A percentile compares a stretch with the other conserved stretches of the same genome.
These are phyloP conservation scores for Geotrupes spiniger DNA, from an alignment of 2,888 invertebrate genomes.

Conservation along the genomic window DNA sequence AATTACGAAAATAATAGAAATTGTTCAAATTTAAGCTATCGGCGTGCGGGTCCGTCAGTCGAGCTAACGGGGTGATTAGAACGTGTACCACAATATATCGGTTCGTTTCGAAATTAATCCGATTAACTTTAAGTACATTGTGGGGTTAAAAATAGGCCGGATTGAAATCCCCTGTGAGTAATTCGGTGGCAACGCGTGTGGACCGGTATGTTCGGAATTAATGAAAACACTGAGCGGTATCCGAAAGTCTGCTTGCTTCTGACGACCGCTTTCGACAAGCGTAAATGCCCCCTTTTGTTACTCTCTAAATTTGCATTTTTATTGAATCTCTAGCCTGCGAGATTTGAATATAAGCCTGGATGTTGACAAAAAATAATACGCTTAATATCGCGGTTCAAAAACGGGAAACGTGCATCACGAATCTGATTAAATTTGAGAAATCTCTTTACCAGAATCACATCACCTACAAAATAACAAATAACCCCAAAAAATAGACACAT, in stretches of 20 bases:
- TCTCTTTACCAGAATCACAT: constrained; percentile 37
- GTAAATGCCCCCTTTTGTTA: constrained; percentile 54
- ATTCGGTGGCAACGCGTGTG: constrained; percentile 49
- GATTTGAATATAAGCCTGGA: constrained; percentile 52
- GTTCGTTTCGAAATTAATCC: constrained; percentile 48
- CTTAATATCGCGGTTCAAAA: constrained; percentile 57
- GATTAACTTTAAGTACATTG: constrained; percentile 51
- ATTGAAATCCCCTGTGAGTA: constrained; percentile 49
- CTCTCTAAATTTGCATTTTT: constrained; percentile 60
- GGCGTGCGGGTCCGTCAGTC: constrained; percentile 35
- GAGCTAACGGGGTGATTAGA: constrained; percentile 37
- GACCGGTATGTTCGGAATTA: constrained; percentile 49
- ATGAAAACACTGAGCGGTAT: constrained; percentile 43
- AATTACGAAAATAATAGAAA: constrained; percentile 46
- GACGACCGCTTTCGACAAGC: constrained; percentile 49
- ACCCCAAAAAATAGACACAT: neutral
- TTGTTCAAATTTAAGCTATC: constrained; percentile 43
- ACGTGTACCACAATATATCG: constrained; percentile 42
- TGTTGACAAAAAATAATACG: constrained; percentile 63
- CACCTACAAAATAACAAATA: neutral
- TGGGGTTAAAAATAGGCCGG: constrained; percentile 49
- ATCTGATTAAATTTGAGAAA: constrained; percentile 14
- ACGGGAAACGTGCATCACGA: constrained; percentile 27
- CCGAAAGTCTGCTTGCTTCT: constrained; percentile 29
- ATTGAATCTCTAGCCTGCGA: constrained; percentile 50